A percentile compares a stretch with the other conserved stretches of the same genome.
phyloP scores from a whole-genome alignment of 2,888 invertebrate species.

The Drosophila bunnanda region DNA sequence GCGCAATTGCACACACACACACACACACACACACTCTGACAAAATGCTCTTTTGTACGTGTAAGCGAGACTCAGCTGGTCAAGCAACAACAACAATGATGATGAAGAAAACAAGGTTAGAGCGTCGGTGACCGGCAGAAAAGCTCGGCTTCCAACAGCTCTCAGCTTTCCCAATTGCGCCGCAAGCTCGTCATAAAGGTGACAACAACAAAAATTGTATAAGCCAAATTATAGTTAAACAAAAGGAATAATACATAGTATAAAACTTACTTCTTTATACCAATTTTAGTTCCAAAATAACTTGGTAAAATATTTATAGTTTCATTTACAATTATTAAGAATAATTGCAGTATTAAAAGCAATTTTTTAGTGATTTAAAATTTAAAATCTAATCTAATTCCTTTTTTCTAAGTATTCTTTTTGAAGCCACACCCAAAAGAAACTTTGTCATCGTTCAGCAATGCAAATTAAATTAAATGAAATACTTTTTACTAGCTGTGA shows the following conservation, averaged over 20 bases:
- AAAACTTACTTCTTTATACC: too few relatives aligned
- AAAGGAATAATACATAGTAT: not conserved
- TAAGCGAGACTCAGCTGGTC: constrained; percentile 68
- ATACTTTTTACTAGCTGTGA: constrained; percentile 20
- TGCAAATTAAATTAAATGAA: constrained; percentile 45
- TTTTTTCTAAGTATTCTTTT: not conserved
- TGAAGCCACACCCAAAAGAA: constrained; percentile 1
- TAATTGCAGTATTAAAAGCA: too few relatives aligned
- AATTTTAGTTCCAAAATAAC: too few relatives aligned
- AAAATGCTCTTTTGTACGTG: not conserved
- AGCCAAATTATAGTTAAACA: not conserved
- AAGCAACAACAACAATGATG: constrained; percentile 41
- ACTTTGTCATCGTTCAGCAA: constrained; percentile 26
- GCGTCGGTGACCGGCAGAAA: constrained; percentile 51
- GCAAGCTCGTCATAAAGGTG: constrained; percentile 38
- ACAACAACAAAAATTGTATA: not conserved
- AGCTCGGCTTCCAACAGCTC: constrained; percentile 42
- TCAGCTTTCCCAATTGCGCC: constrained; percentile 77
- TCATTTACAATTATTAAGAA: too few relatives aligned
- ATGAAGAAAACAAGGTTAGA: constrained; percentile 43
- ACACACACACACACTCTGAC: constrained; percentile 1
- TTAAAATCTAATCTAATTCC: too few relatives aligned
- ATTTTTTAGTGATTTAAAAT: too few relatives aligned
- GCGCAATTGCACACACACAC: constrained; percentile 63
- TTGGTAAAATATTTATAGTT: too few relatives aligned